phyloP scores from a whole-genome alignment of 2,888 invertebrate genomes.

The Agonopterix subpropinquella region DNA sequence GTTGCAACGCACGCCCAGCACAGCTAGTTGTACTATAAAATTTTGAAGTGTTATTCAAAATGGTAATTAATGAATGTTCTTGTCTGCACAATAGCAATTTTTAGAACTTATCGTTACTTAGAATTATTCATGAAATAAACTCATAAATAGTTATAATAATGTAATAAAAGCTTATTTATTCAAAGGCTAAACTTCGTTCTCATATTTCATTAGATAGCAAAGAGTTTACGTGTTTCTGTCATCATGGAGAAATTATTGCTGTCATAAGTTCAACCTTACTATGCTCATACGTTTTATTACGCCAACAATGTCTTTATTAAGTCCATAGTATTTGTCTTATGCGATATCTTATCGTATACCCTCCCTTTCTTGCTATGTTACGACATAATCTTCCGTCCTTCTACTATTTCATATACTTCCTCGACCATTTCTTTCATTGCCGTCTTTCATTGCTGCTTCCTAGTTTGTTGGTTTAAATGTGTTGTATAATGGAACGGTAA shows the following conservation, averaged over 20 bases:
- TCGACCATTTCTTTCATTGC: slow-evolving; percentile 4
- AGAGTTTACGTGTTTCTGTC: slow-evolving; percentile 7
- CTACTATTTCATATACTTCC: slow-evolving; percentile 12
- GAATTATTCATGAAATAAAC: too few species aligned
- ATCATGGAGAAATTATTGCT: slow-evolving; percentile 37
- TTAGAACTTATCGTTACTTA: too few species aligned
- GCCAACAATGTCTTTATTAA: slow-evolving; percentile 50
- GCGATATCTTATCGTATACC: slow-evolving; percentile 33
- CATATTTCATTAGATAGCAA: too few species aligned
- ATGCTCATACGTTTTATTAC: slow-evolving; percentile 46
- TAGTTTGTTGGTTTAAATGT: not conserved
- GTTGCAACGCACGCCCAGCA: too few species aligned
- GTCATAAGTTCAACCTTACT: slow-evolving; percentile 42
- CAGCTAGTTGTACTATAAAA: too few species aligned
- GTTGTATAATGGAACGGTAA: slow-evolving; percentile 3
- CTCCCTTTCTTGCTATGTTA: slow-evolving; percentile 20
- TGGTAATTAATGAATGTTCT: too few species aligned
- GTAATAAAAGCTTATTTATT: too few species aligned
- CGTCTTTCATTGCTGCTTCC: slow-evolving; percentile 14
- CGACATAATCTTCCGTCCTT: slow-evolving; percentile 23
- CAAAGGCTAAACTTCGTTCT: too few species aligned
- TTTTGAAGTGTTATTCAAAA: too few species aligned
- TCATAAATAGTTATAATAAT: too few species aligned
- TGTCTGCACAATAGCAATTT: too few species aligned
- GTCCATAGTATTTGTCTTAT: slow-evolving; percentile 46